These are phyloP conservation scores for Betta splendens DNA, from an alignment of 2,797 vertebrate genomes.

Conservation along the genomic window DNA sequence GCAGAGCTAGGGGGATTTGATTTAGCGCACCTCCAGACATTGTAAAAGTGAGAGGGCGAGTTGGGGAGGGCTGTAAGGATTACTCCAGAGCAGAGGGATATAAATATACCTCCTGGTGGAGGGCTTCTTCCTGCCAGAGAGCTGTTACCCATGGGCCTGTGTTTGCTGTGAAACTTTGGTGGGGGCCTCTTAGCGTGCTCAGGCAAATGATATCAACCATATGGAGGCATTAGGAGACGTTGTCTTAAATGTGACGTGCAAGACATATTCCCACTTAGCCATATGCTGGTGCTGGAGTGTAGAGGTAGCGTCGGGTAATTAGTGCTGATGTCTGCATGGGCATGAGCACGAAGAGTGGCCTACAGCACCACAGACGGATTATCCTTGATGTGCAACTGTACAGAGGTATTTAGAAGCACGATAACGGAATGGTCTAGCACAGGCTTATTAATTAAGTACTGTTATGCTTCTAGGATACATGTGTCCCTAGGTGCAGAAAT, in stretches of 20 bases:
- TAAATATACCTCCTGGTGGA: conserved; percentile 69
- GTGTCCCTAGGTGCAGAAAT: not conserved
- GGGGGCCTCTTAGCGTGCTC: conserved; percentile 29
- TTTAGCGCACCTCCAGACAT: conserved; percentile 78
- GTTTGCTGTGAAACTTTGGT: conserved; percentile 48
- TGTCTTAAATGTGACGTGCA: conserved; percentile 50
- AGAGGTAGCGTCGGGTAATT: conserved; percentile 46
- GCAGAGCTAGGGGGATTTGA: conserved; percentile 76
- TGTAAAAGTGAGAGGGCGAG: conserved; percentile 73
- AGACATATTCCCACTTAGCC: conserved; percentile 58
- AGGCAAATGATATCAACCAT: conserved; percentile 41
- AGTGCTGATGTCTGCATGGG: conserved; percentile 41
- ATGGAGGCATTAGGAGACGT: conserved; percentile 35
- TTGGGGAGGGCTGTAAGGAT: conserved; percentile 69
- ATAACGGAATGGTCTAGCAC: conserved; percentile 16
- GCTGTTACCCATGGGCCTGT: conserved; percentile 62
- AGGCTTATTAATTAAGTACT: conserved; percentile 18
- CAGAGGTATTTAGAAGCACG: conserved; percentile 22
- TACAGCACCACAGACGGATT: conserved; percentile 46
- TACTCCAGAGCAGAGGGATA: conserved; percentile 72
- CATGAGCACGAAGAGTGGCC: conserved; percentile 33
- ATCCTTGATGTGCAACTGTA: conserved; percentile 37
- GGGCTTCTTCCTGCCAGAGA: conserved; percentile 54
- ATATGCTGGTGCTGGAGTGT: conserved; percentile 44
- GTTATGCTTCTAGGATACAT: conserved; percentile 21